phyloP scores from a whole-genome alignment of 2,797 vertebrate species.

The Tapirus indicus region DNA sequence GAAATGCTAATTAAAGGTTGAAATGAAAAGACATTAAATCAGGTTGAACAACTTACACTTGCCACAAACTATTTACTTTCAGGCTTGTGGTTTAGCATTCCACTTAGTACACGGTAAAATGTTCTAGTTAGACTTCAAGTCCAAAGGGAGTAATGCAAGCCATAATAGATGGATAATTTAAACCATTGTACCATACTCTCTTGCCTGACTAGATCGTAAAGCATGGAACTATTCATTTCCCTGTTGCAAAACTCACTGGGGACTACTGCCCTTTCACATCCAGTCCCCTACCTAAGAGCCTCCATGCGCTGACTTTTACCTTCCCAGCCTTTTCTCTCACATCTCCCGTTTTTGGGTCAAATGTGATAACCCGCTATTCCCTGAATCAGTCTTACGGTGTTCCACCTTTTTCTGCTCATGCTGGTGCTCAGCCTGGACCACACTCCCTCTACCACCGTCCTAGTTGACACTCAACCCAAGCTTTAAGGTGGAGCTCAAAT shows the following conservation, averaged over 20 bases:
- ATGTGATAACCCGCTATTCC: neutral
- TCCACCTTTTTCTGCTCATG: neutral
- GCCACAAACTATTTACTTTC: neutral
- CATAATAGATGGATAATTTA: neutral
- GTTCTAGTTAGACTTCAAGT: conserved; percentile 41
- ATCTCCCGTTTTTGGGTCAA: neutral
- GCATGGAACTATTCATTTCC: neutral
- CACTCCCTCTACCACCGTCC: neutral
- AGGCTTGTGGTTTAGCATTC: conserved; percentile 9
- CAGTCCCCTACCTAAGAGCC: neutral
- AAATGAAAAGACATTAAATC: conserved; percentile 39
- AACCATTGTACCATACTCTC: neutral
- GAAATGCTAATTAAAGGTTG: conserved; percentile 40
- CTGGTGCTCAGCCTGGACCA: neutral
- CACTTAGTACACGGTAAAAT: neutral
- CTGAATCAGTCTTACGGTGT: neutral
- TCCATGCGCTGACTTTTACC: neutral
- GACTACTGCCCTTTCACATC: neutral
- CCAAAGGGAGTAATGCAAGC: neutral
- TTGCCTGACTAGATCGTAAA: neutral
- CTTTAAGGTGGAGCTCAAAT: neutral
- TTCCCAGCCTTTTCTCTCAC: neutral
- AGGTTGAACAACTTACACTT: conserved; percentile 27
- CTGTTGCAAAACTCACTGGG: conserved; percentile 6
- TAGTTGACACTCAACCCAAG: neutral